These are phyloP conservation scores for Goniozus legneri DNA, from an alignment of 1,140 invertebrate species.

Conservation along the genomic window DNA sequence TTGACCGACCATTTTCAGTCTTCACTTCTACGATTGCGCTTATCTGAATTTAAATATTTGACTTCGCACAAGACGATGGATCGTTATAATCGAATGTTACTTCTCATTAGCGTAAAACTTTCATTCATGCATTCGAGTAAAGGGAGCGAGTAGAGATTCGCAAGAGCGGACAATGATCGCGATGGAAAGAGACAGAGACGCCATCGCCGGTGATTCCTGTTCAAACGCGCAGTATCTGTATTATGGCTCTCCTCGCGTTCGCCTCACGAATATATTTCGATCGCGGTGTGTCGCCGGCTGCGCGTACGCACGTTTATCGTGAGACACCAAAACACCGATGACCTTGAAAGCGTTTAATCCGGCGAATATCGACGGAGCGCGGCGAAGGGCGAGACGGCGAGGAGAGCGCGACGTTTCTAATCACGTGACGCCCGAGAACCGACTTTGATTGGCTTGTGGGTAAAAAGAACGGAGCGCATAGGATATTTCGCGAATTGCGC, in stretches of 20 bases:
- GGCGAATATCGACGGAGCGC: too few species aligned
- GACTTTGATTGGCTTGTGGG: constrained; percentile 14
- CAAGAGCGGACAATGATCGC: background rate
- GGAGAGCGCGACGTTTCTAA: too few species aligned
- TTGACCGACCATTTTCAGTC: too few species aligned
- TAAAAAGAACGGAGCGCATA: constrained; percentile 7
- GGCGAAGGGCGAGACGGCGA: too few species aligned
- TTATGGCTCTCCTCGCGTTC: background rate
- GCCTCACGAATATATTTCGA: background rate
- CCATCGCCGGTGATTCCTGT: background rate
- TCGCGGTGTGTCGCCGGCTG: background rate
- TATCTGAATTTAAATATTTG: too few species aligned
- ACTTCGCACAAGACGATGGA: too few species aligned
- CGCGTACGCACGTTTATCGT: constrained; percentile 25
- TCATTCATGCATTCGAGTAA: too few species aligned
- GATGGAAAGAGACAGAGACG: background rate
- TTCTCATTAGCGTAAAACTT: too few species aligned
- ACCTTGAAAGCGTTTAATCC: constrained; percentile 36
- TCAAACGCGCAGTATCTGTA: too few species aligned
- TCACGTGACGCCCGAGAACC: constrained; percentile 26
- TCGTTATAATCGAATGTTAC: too few species aligned
- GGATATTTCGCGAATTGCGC: constrained; percentile 22
- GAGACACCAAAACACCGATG: constrained; percentile 35
- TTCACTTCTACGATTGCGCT: too few species aligned
- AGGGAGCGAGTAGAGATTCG: background rate